phyloP scores from a whole-genome alignment of 2,888 invertebrate genomes.

The Fragum fragum region DNA sequence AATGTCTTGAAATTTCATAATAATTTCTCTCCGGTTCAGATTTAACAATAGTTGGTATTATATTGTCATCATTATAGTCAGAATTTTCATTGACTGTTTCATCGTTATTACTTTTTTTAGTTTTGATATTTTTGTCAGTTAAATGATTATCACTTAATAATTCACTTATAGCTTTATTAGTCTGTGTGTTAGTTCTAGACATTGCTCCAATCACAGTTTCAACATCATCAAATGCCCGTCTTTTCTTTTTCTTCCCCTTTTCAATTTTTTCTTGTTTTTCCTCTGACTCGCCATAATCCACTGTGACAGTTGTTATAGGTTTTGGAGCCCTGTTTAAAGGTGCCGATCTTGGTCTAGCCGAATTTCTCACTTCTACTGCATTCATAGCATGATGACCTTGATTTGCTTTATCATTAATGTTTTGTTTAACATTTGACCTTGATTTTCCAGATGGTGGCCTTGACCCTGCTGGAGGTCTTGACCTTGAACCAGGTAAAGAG shows the following conservation, averaged over 20 bases:
- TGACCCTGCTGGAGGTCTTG: neutral
- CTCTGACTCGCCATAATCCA: slow-evolving; percentile 71
- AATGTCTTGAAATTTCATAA: slow-evolving; percentile 70
- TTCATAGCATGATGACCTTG: neutral
- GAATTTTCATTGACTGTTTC: neutral
- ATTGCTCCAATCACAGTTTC: slow-evolving; percentile 73
- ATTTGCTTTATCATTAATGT: neutral
- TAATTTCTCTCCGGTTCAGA: slow-evolving; percentile 73
- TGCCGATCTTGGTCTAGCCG: slow-evolving; percentile 14
- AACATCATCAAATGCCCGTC: slow-evolving; percentile 64
- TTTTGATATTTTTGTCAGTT: slow-evolving; percentile 46
- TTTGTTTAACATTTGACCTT: neutral
- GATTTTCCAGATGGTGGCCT: slow-evolving; percentile 60
- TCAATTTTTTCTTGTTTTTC: slow-evolving; percentile 44
- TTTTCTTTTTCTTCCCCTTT: slow-evolving; percentile 46
- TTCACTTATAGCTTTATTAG: neutral
- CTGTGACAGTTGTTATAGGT: slow-evolving; percentile 69
- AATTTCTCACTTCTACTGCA: neutral
- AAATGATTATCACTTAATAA: neutral
- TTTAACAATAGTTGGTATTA: slow-evolving; percentile 62
- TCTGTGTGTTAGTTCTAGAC: slow-evolving; percentile 8
- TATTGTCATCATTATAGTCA: neutral
- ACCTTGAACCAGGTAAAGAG: slow-evolving; percentile 8
- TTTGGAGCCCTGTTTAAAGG: slow-evolving; percentile 63
- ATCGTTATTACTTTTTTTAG: neutral